Evolutionary conservation across 2,888 invertebrate species (phyloP), one percentile per base, ranked within the genome.

Genomic region (Eugnorisma glareosa): DNA sequence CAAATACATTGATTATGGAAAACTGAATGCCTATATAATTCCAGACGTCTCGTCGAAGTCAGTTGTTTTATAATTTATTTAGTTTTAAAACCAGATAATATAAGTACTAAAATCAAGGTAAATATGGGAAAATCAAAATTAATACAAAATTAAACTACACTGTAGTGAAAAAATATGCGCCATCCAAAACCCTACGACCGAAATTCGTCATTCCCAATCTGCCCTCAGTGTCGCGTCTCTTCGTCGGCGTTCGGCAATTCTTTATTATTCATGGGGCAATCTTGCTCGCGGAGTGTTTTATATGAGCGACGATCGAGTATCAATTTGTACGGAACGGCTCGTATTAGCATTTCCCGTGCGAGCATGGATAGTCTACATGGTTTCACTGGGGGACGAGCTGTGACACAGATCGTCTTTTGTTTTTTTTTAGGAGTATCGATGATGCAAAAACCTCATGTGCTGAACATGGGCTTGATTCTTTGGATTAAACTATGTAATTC

Each of bases 301-400:
- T 96, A 96, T 96, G 96, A 96, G 96, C 95, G 94, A 96, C 96
- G 96, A 96, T 96, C 96, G 96, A 96, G 95, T 96, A 96, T 96
- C 96, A 96, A 96, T 96, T 96, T 96, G 96, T 95, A 93, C 92
- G 92, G 93, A 94, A 93, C 94, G 94, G 91, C 93, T 93, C 92
- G 92, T 94, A 96, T 96, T 96, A 96, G 95, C 96, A 96, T 96
- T 94, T 94, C 93, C 93, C 90, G 89, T 92, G 89, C 89, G 90
- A 92, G 92, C 94, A n/a, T n/a, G n/a, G n/a, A n/a, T n/a, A n/a
- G n/a, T n/a, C 93, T 94, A 95, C 95, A 95, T 95, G 96, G 95
- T 95, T 94, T 91, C 91, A 92, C 89, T 83, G 83, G 82, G 80
- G 84, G 81, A 86, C 78, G 73, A 40, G 28, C 57, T n/a, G 77